Evolutionary conservation across 1,140 invertebrate genomes (phyloP).

Genomic region (Caenorhabditis brenneri): DNA sequence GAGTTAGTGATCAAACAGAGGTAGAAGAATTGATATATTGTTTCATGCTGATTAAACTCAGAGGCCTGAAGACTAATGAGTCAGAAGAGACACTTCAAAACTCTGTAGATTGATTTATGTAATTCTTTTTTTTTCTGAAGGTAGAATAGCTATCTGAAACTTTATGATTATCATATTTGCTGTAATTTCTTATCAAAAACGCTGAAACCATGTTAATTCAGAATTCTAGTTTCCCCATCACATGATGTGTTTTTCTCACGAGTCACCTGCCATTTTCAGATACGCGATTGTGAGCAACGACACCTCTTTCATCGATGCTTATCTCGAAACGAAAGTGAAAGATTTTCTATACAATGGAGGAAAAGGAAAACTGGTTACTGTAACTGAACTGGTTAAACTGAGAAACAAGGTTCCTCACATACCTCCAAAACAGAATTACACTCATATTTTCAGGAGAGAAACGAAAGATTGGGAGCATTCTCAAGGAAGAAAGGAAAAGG

Average conservation of each 20-base stretch:
- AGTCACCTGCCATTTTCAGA: constrained; percentile 46
- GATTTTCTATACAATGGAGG: constrained; percentile 68
- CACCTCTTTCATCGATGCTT: constrained; percentile 66
- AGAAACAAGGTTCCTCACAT: constrained; percentile 60
- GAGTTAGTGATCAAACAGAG: too few species aligned
- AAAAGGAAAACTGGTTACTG: constrained; percentile 68
- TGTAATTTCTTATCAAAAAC: too few species aligned
- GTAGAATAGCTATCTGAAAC: too few species aligned
- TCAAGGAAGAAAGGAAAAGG: constrained; percentile 70
- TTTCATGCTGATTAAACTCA: too few species aligned
- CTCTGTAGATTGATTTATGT: too few species aligned
- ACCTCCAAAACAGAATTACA: not conserved
- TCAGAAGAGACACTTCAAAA: too few species aligned
- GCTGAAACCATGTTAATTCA: too few species aligned
- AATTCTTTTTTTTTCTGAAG: too few species aligned
- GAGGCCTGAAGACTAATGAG: too few species aligned
- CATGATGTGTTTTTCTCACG: not conserved
- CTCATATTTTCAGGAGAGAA: constrained; percentile 58
- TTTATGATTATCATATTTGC: too few species aligned
- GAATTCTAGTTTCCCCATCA: not conserved
- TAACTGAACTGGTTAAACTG: constrained; percentile 68
- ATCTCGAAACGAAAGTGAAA: constrained; percentile 60
- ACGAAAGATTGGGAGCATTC: constrained; percentile 67
- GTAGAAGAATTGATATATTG: too few species aligned
- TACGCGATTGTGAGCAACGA: constrained; percentile 67